phyloP scores from a whole-genome alignment of 2,888 invertebrate species.

The Tuta absoluta region DNA sequence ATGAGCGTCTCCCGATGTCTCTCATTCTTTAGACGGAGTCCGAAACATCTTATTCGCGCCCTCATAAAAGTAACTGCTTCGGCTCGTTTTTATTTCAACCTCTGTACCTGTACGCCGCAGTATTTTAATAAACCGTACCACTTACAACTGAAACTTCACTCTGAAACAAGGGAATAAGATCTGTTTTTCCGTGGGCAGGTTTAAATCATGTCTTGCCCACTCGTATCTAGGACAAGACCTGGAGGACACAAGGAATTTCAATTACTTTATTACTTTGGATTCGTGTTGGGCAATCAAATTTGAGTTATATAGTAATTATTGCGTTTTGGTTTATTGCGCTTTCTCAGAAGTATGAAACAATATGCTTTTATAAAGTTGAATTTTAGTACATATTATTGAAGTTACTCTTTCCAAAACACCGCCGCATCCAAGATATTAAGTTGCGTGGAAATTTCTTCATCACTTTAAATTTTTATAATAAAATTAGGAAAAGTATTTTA shows the following conservation, averaged over 20 bases:
- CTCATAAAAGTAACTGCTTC: slow-evolving; percentile 82
- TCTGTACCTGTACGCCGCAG: slow-evolving; percentile 79
- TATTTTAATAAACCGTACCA: slow-evolving; percentile 76
- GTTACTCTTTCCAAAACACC: no score
- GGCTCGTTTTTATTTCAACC: slow-evolving; percentile 80
- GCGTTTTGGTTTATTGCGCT: slow-evolving; percentile 6
- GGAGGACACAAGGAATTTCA: slow-evolving; percentile 78
- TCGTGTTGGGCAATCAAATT: slow-evolving; percentile 28
- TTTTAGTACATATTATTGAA: no score
- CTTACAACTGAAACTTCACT: slow-evolving; percentile 45
- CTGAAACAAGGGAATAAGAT: slow-evolving; percentile 42
- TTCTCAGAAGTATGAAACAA: neutral
- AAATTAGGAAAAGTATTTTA: no score
- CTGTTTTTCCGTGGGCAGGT: slow-evolving; percentile 38
- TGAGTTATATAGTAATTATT: slow-evolving; percentile 24
- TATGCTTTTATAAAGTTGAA: neutral
- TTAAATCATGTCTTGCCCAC: slow-evolving; percentile 73
- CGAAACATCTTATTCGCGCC: slow-evolving; percentile 82
- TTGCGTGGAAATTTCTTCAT: no score
- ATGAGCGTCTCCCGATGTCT: slow-evolving; percentile 46
- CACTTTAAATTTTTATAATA: no score
- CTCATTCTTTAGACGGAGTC: slow-evolving; percentile 78
- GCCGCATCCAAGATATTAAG: no score
- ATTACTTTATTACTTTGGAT: slow-evolving; percentile 69
- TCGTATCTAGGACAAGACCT: slow-evolving; percentile 75